Percentiles rank a stretch among this genome's conserved stretches.
These are phyloP conservation scores for Kryptolebias ocellatus DNA, from an alignment of 2,797 vertebrate species.

Conservation along the genomic window DNA sequence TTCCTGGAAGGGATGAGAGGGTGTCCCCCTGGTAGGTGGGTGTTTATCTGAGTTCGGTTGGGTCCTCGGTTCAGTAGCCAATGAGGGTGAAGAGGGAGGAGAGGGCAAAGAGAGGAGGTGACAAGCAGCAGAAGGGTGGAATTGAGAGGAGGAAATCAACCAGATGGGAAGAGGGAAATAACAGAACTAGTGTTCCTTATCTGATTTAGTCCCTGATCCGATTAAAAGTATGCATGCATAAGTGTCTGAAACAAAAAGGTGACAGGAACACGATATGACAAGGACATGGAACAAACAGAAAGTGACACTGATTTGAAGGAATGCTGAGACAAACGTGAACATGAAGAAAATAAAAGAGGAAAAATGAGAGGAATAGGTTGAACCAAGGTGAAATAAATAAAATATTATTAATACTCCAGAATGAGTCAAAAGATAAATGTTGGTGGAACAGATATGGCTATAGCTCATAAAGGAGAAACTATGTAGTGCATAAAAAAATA, in stretches of 20 bases:
- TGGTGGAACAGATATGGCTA: conserved; percentile 36
- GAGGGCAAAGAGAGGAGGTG: neutral
- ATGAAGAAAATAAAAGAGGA: conserved; percentile 9
- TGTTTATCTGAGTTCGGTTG: conserved; percentile 17
- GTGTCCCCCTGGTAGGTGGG: conserved; percentile 22
- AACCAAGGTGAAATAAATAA: conserved; percentile 10
- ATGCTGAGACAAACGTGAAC: conserved; percentile 9
- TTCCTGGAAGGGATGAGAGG: neutral
- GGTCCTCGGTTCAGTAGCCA: conserved; percentile 34
- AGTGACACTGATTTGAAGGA: conserved; percentile 8
- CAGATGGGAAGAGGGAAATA: conserved; percentile 43
- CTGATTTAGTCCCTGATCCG: conserved; percentile 24
- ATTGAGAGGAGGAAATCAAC: conserved; percentile 17
- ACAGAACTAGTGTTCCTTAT: conserved; percentile 35
- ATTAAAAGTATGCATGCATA: conserved; percentile 9
- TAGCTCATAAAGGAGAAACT: conserved; percentile 72
- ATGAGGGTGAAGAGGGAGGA: conserved; percentile 16
- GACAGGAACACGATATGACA: conserved; percentile 3
- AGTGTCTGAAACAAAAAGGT: conserved; percentile 1
- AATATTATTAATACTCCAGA: conserved; percentile 18
- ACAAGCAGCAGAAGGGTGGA: neutral
- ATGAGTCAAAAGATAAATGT: conserved; percentile 62
- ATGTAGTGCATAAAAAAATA: conserved; percentile 68
- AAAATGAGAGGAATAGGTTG: neutral
- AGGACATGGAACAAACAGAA: neutral